A percentile compares a stretch with the other conserved stretches of the same genome.
These are phyloP conservation scores for Limosa lapponica DNA, from an alignment of 2,797 vertebrate species.

Conservation along the genomic window DNA sequence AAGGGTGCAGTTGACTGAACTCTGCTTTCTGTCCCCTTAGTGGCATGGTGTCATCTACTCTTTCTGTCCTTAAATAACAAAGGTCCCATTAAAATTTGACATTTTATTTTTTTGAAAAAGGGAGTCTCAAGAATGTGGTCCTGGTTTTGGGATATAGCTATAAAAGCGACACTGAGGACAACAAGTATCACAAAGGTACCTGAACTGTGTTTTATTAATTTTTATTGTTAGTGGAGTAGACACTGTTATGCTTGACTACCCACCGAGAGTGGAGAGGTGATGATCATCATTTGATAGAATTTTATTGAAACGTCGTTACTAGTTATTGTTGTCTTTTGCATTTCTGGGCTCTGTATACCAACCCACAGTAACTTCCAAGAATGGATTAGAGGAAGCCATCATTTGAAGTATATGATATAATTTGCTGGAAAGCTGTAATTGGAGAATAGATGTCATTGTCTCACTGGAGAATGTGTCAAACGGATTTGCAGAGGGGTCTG, in stretches of 20 bases:
- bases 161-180: slow-evolving; percentile 62
- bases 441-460: not conserved
- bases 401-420: not conserved
- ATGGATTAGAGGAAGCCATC: not conserved
- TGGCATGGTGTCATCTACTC: not conserved
- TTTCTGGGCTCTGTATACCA: not conserved
- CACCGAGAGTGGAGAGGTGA: not conserved
- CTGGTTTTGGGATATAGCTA: slow-evolving; percentile 86
- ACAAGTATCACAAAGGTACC: slow-evolving; percentile 79
- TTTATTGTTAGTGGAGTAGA: not conserved
- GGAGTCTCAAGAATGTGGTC: slow-evolving; percentile 85
- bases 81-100: not conserved
- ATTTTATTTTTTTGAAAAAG: slow-evolving; percentile 75
- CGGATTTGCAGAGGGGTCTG: not conserved
- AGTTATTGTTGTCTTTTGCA: not conserved
- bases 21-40: not conserved
- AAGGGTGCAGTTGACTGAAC: not conserved
- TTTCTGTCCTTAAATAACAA: not conserved
- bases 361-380: not conserved
- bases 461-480: not conserved
- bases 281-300: not conserved
- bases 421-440: not conserved
- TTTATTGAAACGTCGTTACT: not conserved
- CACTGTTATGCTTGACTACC: not conserved
- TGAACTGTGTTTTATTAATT: not conserved